Conservation (phyloP, 2,888 invertebrate genomes). For the Dryadula phaetusa region DNA sequence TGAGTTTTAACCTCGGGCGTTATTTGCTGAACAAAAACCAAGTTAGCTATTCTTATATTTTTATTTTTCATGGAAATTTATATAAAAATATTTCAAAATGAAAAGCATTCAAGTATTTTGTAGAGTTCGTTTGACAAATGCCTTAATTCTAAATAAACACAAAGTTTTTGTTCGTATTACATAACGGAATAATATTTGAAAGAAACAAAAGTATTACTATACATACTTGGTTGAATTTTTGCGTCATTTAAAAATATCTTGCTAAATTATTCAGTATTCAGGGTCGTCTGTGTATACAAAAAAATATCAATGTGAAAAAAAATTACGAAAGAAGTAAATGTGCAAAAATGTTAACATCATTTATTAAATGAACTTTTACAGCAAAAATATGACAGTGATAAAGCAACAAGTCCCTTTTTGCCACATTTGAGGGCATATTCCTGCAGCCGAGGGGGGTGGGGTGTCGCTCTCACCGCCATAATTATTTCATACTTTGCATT, state of each 20-base stretch:
- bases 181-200: background rate
- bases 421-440: conserved; percentile 71
- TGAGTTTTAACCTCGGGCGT: background rate
- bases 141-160: background rate
- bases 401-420: conserved; percentile 80
- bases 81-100: background rate
- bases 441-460: conserved; percentile 41
- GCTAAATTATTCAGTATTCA: conserved; percentile 24
- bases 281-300: conserved; percentile 23
- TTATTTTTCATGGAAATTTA: background rate
- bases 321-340: conserved; percentile 31
- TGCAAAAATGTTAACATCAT: conserved; percentile 43
- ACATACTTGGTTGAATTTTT: conserved; percentile 1
- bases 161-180: background rate
- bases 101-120: background rate
- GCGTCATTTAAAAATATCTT: conserved; percentile 14
- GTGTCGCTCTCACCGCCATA: conserved; percentile 70
- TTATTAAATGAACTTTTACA: conserved; percentile 57
- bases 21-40: background rate
- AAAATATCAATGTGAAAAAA: conserved; percentile 27
- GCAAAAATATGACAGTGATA: conserved; percentile 70
- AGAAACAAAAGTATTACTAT: conserved; percentile 1
- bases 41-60: background rate
- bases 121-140: background rate
- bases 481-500: conserved; percentile 81